Evolutionary conservation across 2,113 vertebrate species (phyloP).

Genomic region (Podocnemis expansa): DNA sequence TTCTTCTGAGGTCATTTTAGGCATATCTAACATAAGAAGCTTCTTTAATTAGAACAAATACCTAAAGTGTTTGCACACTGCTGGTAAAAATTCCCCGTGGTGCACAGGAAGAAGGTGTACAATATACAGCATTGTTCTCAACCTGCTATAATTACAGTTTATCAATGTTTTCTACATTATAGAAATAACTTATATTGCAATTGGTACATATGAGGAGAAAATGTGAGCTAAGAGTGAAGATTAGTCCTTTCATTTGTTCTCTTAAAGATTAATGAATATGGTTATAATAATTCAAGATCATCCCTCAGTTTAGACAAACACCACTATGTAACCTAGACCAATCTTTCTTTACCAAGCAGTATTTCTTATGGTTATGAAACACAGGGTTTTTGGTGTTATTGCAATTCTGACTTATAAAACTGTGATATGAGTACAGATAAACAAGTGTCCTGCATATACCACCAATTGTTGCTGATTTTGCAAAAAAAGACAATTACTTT

Average conservation of each 20-base stretch:
- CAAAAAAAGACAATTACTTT: background rate
- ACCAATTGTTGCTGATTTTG: background rate
- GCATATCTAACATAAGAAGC: background rate
- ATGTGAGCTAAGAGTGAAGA: constrained; percentile 9
- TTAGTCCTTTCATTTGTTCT: constrained; percentile 18
- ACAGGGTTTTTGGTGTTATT: background rate
- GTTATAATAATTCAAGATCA: constrained; percentile 22
- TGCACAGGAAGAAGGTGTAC: background rate
- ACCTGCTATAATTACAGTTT: background rate
- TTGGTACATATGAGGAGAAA: background rate
- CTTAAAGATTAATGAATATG: constrained; percentile 30
- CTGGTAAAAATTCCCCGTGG: background rate
- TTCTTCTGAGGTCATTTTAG: background rate
- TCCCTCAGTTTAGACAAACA: constrained; percentile 45
- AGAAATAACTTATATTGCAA: background rate
- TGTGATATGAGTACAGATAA: constrained; percentile 6
- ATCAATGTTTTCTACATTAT: background rate
- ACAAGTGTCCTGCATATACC: background rate
- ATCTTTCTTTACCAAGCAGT: constrained; percentile 21
- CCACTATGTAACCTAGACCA: background rate
- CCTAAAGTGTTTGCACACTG: background rate
- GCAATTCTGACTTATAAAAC: constrained; percentile 8
- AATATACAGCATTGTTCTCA: background rate
- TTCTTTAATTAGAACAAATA: background rate
- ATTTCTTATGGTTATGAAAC: background rate